phyloP scores from a whole-genome alignment of 2,113 vertebrate species.

The Epinephelus moara region DNA sequence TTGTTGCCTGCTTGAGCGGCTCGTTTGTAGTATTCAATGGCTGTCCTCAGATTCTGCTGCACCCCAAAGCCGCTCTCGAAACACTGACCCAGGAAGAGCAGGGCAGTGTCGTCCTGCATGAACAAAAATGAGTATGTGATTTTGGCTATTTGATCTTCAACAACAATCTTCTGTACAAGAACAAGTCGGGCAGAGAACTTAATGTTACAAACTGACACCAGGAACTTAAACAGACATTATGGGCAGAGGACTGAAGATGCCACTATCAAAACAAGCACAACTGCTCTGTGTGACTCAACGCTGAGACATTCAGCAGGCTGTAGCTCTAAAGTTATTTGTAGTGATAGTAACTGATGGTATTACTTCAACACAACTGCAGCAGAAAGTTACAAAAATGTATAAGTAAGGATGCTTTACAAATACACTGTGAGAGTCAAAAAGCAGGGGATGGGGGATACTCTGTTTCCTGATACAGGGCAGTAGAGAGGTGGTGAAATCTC shows the following conservation, averaged over 20 bases:
- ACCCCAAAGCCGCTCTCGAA: constrained; percentile 91
- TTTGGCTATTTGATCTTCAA: background rate
- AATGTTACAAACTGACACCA: background rate
- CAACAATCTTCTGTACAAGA: background rate
- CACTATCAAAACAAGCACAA: background rate
- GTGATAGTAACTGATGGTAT: background rate
- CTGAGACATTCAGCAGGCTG: background rate
- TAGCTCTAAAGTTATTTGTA: background rate
- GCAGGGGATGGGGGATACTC: background rate
- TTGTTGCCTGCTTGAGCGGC: constrained; percentile 84
- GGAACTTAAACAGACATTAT: background rate
- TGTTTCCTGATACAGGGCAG: background rate
- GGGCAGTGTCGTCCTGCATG: constrained; percentile 88
- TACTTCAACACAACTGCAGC: background rate
- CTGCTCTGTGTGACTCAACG: background rate
- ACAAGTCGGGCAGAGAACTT: background rate
- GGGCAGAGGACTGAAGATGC: background rate
- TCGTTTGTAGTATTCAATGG: constrained; percentile 84
- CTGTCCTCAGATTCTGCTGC: constrained; percentile 78
- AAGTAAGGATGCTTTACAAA: background rate
- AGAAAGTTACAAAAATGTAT: background rate
- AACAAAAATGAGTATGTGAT: constrained; percentile 16
- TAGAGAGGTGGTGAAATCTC: background rate
- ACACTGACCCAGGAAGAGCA: constrained; percentile 90
- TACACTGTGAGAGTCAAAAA: background rate